These are phyloP conservation scores for Thymelicus sylvestris DNA, from an alignment of 2,888 invertebrate genomes.

Conservation along the genomic window DNA sequence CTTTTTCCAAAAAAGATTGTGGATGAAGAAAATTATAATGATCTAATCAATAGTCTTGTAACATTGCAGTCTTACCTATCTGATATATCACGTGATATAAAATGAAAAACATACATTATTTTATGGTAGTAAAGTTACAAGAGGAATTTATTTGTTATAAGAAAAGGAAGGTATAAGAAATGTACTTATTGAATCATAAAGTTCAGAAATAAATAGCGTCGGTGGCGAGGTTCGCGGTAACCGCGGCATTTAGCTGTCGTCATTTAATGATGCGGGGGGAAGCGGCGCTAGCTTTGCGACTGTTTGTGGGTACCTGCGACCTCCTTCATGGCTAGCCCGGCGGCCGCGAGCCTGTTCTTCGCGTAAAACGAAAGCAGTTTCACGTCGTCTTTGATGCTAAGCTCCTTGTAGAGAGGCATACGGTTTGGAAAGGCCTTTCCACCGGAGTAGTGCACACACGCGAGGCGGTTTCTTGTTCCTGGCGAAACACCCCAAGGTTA, in stretches of 20 bases:
- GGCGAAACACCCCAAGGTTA: slow-evolving; percentile 78
- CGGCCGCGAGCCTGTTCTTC: slow-evolving; percentile 90
- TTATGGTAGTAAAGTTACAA: not conserved
- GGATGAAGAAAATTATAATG: not conserved
- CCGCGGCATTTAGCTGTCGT: slow-evolving; percentile 58
- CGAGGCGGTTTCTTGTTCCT: slow-evolving; percentile 91
- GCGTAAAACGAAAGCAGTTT: slow-evolving; percentile 94
- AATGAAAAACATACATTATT: not conserved
- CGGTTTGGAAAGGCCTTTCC: slow-evolving; percentile 91
- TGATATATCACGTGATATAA: no score
- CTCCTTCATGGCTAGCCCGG: slow-evolving; percentile 77
- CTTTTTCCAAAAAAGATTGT: not conserved
- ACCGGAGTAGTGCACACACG: slow-evolving; percentile 93
- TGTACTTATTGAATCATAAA: no score
- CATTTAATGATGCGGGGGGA: slow-evolving; percentile 75
- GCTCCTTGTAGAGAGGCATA: slow-evolving; percentile 88
- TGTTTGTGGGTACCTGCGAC: slow-evolving; percentile 77
- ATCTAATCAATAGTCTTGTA: no score
- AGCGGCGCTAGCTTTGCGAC: slow-evolving; percentile 73
- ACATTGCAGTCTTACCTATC: no score
- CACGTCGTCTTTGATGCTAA: slow-evolving; percentile 93
- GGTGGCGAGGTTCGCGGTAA: slow-evolving; percentile 45
- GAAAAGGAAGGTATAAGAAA: not conserved
- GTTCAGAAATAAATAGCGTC: not conserved
- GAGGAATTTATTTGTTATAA: not conserved